These are phyloP conservation scores for Phasia obesa DNA, from an alignment of 2,888 invertebrate species.

Conservation along the genomic window DNA sequence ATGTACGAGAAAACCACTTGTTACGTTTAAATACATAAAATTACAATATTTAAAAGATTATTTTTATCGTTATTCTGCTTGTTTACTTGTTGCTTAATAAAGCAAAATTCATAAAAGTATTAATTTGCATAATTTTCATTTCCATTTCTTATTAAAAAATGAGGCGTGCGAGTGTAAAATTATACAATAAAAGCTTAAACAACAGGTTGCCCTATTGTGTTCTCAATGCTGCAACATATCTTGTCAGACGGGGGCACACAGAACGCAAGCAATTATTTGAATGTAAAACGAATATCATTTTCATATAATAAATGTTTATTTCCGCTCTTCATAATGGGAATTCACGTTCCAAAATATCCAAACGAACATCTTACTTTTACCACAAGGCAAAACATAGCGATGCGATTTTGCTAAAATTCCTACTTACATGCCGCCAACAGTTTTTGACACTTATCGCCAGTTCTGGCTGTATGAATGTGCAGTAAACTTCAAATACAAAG, in stretches of 20 bases:
- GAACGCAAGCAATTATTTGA: conserved; percentile 42
- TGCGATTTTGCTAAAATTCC: neutral
- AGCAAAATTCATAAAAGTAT: conserved; percentile 3
- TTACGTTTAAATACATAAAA: conserved; percentile 64
- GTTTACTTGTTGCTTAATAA: conserved; percentile 43
- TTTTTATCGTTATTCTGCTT: conserved; percentile 42
- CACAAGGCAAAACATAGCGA: neutral
- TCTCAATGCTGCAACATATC: neutral
- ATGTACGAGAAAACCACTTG: conserved; percentile 41
- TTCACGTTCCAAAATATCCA: too few species aligned
- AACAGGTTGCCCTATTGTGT: conserved; percentile 25
- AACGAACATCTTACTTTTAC: neutral
- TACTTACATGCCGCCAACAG: conserved; percentile 23
- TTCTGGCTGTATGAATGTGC: neutral
- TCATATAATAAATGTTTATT: conserved; percentile 45
- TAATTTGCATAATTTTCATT: conserved; percentile 64
- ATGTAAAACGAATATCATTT: conserved; percentile 51
- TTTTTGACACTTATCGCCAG: conserved; percentile 63
- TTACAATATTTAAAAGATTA: conserved; percentile 57
- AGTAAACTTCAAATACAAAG: conserved; percentile 8
- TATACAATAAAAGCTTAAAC: conserved; percentile 56
- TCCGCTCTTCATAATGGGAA: neutral
- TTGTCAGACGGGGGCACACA: neutral
- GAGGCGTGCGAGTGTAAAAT: conserved; percentile 70
- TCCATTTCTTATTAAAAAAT: conserved; percentile 40